A percentile compares a stretch with the other conserved stretches of the same genome.
These are phyloP conservation scores for Sympetrum striolatum DNA, from an alignment of 2,888 invertebrate species.

Conservation along the genomic window DNA sequence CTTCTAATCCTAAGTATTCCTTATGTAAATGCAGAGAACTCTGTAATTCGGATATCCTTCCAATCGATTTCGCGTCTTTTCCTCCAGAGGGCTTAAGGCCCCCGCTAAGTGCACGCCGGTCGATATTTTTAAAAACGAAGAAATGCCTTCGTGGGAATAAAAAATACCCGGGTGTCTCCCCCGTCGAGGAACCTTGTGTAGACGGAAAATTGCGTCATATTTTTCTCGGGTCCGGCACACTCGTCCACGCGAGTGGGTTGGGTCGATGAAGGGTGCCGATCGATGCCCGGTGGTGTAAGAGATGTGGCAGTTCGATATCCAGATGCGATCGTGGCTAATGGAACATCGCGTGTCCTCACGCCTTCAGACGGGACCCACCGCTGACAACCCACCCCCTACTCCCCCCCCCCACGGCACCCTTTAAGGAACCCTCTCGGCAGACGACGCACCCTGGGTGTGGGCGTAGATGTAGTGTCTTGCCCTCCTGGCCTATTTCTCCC, in stretches of 20 bases:
- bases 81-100: too few relatives aligned
- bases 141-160: too few relatives aligned
- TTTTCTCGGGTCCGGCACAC: background rate
- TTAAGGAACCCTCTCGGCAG: background rate
- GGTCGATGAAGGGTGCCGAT: background rate
- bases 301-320: background rate
- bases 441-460: background rate
- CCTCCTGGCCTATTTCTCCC: background rate
- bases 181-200: background rate
- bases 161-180: background rate
- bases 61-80: too few relatives aligned
- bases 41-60: too few relatives aligned
- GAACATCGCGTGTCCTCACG: background rate
- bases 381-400: background rate
- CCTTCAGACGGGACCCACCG: background rate
- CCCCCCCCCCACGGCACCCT: background rate
- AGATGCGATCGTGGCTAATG: background rate
- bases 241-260: background rate
- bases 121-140: too few relatives aligned
- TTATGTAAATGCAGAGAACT: too few relatives aligned
- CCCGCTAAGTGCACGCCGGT: too few relatives aligned
- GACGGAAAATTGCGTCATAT: background rate
- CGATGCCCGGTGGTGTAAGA: background rate
- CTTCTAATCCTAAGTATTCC: too few relatives aligned
- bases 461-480: background rate